Conservation (phyloP, 2,888 invertebrate genomes). For the Thereva nobilitata region DNA sequence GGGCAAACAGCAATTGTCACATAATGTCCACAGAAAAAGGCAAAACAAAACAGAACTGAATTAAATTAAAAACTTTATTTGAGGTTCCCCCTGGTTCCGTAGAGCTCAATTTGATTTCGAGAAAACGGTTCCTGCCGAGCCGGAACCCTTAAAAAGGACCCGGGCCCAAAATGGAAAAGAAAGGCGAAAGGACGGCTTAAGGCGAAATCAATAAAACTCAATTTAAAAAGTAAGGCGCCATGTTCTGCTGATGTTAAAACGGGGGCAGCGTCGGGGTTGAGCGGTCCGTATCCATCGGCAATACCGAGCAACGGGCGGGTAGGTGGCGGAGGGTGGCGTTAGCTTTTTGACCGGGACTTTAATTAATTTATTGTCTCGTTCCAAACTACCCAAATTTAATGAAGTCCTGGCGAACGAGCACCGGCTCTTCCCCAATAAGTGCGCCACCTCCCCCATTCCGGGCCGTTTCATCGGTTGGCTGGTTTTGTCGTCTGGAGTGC, state of each 20-base stretch:
- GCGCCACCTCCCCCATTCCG: constrained; percentile 12
- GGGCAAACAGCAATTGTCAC: constrained; percentile 35
- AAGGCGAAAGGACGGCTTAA: constrained; percentile 27
- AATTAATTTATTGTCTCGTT: constrained; percentile 35
- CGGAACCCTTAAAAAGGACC: constrained; percentile 23
- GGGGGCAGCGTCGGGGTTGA: background rate
- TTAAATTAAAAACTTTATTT: constrained; percentile 37
- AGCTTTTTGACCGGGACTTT: constrained; percentile 32
- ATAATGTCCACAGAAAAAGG: constrained; percentile 24
- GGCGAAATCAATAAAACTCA: constrained; percentile 35
- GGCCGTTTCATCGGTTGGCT: constrained; percentile 29
- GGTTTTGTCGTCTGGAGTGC: constrained; percentile 28
- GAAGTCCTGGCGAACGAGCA: constrained; percentile 20
- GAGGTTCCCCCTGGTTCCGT: constrained; percentile 30
- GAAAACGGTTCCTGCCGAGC: constrained; percentile 16
- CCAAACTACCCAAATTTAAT: constrained; percentile 30
- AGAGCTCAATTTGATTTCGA: constrained; percentile 27
- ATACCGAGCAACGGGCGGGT: background rate
- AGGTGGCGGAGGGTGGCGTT: background rate
- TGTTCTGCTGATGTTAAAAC: constrained; percentile 20
- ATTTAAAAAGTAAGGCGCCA: constrained; percentile 31
- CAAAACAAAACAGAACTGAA: constrained; percentile 27
- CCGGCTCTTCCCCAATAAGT: constrained; percentile 1
- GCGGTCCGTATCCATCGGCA: constrained; percentile 1
- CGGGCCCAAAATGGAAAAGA: too few species aligned